A percentile compares a stretch with the other conserved stretches of the same genome.
Conservation (phyloP, 2,888 invertebrate species). For the Odontocolon sp. region DNA sequence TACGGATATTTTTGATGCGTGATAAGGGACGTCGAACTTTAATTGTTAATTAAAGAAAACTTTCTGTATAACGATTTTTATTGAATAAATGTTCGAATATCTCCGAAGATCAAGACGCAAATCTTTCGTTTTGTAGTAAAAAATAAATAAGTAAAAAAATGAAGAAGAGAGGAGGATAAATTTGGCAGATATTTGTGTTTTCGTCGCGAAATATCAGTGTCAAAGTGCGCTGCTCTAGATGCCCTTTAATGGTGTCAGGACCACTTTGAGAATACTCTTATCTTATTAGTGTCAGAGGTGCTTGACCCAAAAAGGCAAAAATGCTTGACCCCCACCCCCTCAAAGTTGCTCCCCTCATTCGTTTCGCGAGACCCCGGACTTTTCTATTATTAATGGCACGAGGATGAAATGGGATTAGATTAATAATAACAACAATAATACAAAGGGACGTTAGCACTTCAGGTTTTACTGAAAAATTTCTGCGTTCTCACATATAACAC, state of each 20-base stretch:
- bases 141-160: not conserved
- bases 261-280: slow-evolving; percentile 67
- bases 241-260: slow-evolving; percentile 62
- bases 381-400: slow-evolving; percentile 46
- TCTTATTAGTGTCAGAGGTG: slow-evolving; percentile 71
- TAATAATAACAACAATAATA: slow-evolving; percentile 36
- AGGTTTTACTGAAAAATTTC: slow-evolving; percentile 59
- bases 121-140: no score
- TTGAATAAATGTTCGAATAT: no score
- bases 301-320: slow-evolving; percentile 71
- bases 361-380: slow-evolving; percentile 24
- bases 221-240: slow-evolving; percentile 1
- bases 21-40: no score
- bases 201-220: not conserved
- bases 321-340: slow-evolving; percentile 10
- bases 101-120: no score
- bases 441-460: slow-evolving; percentile 56
- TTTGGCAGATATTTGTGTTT: slow-evolving; percentile 13
- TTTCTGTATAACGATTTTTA: no score
- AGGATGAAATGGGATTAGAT: slow-evolving; percentile 20
- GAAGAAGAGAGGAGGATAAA: not conserved
- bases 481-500: slow-evolving; percentile 59
- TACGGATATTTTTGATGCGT: no score
- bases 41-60: no score
- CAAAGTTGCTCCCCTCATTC: not conserved